phyloP scores from a whole-genome alignment of 2,888 invertebrate genomes.

The Trachelus tabidus region DNA sequence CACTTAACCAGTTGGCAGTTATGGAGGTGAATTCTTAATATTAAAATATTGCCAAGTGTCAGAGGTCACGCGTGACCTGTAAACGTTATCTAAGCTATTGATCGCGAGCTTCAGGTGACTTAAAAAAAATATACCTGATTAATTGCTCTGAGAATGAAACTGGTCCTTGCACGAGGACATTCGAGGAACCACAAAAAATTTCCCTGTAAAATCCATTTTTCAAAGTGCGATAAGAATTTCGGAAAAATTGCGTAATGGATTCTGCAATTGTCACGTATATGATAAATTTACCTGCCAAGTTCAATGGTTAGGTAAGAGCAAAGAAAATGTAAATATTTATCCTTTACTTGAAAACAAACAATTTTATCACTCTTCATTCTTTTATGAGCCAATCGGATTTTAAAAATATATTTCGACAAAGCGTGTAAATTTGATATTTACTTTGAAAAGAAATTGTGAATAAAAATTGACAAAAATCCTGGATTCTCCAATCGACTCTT shows the following conservation, averaged over 20 bases:
- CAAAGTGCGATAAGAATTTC: no score
- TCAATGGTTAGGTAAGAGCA: no score
- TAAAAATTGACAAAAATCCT: not conserved
- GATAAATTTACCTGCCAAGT: no score
- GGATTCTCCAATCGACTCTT: not conserved
- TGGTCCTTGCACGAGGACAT: not conserved
- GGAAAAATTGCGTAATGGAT: no score
- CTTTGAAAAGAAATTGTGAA: no score
- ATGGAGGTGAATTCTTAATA: slow-evolving; percentile 15
- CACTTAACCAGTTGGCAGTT: slow-evolving; percentile 5
- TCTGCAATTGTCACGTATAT: no score
- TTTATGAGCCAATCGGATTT: no score
- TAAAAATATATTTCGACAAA: no score
- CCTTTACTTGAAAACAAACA: no score
- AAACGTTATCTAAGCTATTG: not conserved
- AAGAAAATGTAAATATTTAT: no score
- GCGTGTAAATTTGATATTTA: no score
- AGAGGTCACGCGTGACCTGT: not conserved
- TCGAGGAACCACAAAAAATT: not conserved
- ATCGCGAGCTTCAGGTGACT: not conserved
- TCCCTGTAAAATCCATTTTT: not conserved
- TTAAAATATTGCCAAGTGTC: slow-evolving; percentile 1
- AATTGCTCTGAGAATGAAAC: not conserved
- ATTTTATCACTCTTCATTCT: no score
- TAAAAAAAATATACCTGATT: not conserved